Conservation (phyloP, 2,888 invertebrate species). For the Adela reaumurella region DNA sequence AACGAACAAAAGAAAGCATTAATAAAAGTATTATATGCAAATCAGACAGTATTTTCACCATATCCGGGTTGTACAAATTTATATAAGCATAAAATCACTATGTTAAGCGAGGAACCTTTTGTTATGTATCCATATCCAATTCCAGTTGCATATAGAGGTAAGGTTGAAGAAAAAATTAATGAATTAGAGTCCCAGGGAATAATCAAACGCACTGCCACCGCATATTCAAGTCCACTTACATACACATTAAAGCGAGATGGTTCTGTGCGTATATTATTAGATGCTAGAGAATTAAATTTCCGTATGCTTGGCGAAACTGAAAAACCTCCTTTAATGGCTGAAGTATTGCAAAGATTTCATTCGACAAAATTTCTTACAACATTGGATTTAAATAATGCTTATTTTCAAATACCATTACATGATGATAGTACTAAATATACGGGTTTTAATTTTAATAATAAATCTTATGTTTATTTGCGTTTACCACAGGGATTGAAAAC, state of each 20-base stretch:
- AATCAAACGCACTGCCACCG: conserved; percentile 17
- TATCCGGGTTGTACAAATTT: conserved; percentile 11
- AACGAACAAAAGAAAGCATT: neutral
- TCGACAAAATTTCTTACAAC: conserved; percentile 11
- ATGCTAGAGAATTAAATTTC: conserved; percentile 19
- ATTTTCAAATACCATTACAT: conserved; percentile 10
- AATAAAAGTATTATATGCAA: neutral
- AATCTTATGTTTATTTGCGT: conserved; percentile 6
- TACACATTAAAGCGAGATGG: conserved; percentile 18
- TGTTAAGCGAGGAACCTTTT: conserved; percentile 12
- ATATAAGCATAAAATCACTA: conserved; percentile 15
- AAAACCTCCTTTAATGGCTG: conserved; percentile 12
- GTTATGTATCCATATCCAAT: conserved; percentile 16
- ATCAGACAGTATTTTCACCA: conserved; percentile 9
- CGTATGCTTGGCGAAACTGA: conserved; percentile 18
- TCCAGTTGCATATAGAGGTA: conserved; percentile 15
- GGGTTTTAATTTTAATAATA: conserved; percentile 8
- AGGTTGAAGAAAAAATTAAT: conserved; percentile 16
- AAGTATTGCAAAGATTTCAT: conserved; percentile 14
- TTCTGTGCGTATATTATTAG: conserved; percentile 17
- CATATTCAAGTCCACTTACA: conserved; percentile 19
- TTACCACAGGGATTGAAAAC: conserved; percentile 11
- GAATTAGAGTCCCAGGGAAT: conserved; percentile 17
- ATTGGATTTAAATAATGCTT: conserved; percentile 15
- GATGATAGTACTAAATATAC: conserved; percentile 8